Base-by-base conservation (phyloP, 2,797 vertebrate genomes). In the Anableps anableps region DNA sequence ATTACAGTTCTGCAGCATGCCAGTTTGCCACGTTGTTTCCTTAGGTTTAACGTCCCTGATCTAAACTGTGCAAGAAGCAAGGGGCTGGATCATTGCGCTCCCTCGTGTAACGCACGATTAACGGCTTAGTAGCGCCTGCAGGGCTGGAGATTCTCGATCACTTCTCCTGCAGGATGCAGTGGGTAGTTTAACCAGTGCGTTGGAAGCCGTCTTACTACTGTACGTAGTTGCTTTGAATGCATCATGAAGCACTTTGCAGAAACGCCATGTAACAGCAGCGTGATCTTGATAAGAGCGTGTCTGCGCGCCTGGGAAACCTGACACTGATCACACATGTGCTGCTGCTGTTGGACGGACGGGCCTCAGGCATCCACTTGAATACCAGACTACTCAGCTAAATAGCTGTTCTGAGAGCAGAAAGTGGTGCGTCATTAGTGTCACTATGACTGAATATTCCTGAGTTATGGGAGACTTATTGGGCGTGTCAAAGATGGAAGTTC, bases 11-110 rank as follows among this genome's bases (percentile, higher is more conserved):
- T 77, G 29, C 62, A 21, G 31, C 5, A 19, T 64, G 62, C 36
- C 85, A 64, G 71, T 4, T 14, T 81, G 86, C 88, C 91, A 90
- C 89, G 85, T 89, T 79, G 75, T 21, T 17, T 60, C 9, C 14
- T 16, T 19, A 21, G 6, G 7, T 64, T 9, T 34, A 0, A 21
- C 31, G 29, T 62, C 16, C 16, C 16, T 7, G 60, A 11, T 62
- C 60, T 3, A 19, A 71, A 48, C 85, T 72, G 82, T 81, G 84
- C 77, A 77, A 21, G 29, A 80, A 50, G 23, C 86, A 9, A 85
- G 45, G 86, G 82, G 85, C 88, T 92, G 92, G 90, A 79, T 91
- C 89, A 58, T 0, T n/a, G 76, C 60, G 75, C 71, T 62, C 47
- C 36, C 3, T 2, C 4, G 19, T 26, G 21, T 23, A n/a, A 43